Evolutionary conservation across 1,140 invertebrate genomes (phyloP).

Genomic region (Oscheius sp.): DNA sequence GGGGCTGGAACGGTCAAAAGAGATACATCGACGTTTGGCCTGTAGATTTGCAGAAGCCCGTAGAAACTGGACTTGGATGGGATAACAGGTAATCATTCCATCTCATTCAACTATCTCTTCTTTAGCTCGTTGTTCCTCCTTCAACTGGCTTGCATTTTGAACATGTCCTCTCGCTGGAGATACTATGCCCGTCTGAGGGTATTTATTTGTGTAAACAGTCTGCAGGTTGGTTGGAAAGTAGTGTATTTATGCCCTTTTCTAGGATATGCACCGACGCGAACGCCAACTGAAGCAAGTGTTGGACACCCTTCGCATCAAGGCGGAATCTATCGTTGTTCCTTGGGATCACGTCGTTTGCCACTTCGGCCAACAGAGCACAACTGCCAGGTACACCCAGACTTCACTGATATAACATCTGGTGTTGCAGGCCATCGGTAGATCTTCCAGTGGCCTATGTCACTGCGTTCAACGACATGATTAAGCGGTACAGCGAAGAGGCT

Average conservation of each 20-base stretch:
- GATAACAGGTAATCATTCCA: too few relatives aligned
- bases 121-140: slow-evolving; percentile 85
- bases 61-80: slow-evolving; percentile 68
- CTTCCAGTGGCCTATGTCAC: slow-evolving; percentile 62
- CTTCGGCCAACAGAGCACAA: slow-evolving; percentile 8
- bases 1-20: slow-evolving; percentile 61
- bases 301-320: slow-evolving; percentile 67
- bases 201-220: slow-evolving; percentile 71
- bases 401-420: background rate
- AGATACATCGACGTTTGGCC: slow-evolving; percentile 96
- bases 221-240: slow-evolving; percentile 39
- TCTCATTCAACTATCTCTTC: too few relatives aligned
- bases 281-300: slow-evolving; percentile 66
- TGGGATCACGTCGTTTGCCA: slow-evolving; percentile 65
- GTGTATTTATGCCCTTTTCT: slow-evolving; percentile 31
- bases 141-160: slow-evolving; percentile 91
- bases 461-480: slow-evolving; percentile 76
- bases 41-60: slow-evolving; percentile 78
- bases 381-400: background rate
- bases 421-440: slow-evolving; percentile 46
- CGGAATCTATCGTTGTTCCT: slow-evolving; percentile 66
- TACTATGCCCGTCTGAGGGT: slow-evolving; percentile 76
- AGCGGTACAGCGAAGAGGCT: slow-evolving; percentile 71
- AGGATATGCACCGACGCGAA: slow-evolving; percentile 62
- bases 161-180: slow-evolving; percentile 76